These are phyloP conservation scores for Lepidocyrtoides sp. DNA, from an alignment of 2,888 invertebrate genomes.

Conservation along the genomic window DNA sequence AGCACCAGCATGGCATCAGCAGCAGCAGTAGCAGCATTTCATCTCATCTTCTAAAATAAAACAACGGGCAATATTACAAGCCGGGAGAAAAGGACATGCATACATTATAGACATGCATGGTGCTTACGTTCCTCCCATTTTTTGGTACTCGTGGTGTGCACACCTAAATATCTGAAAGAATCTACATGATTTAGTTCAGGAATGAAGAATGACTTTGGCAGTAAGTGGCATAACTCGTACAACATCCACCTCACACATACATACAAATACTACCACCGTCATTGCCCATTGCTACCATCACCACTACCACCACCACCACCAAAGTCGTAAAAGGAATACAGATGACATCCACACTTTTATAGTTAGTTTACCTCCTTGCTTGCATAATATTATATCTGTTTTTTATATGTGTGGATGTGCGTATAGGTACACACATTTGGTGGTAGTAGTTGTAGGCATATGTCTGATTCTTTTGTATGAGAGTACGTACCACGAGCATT, in stretches of 20 bases:
- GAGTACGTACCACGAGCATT: slow-evolving; percentile 40
- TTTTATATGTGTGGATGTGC: not conserved
- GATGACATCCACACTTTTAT: slow-evolving; percentile 68
- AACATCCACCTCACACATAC: too few relatives aligned
- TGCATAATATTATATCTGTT: not conserved
- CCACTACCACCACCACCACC: slow-evolving; percentile 10
- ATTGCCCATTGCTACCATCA: not conserved
- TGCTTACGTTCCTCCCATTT: not conserved
- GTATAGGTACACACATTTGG: not conserved
- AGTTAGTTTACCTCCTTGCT: slow-evolving; percentile 33
- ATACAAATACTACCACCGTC: too few relatives aligned
- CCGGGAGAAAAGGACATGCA: not conserved
- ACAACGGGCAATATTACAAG: not conserved
- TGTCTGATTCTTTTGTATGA: not conserved
- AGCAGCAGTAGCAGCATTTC: too few relatives aligned
- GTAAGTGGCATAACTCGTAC: slow-evolving; percentile 41
- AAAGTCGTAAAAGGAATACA: slow-evolving; percentile 57
- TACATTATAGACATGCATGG: not conserved
- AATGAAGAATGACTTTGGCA: slow-evolving; percentile 39
- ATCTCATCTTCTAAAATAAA: not conserved
- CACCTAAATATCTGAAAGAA: not conserved
- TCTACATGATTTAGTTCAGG: slow-evolving; percentile 38
- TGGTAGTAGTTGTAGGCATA: too few relatives aligned
- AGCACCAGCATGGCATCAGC: not conserved
- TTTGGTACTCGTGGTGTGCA: too few relatives aligned